These are phyloP conservation scores for Nothocercus julius DNA, from an alignment of 2,113 vertebrate species.

Conservation along the genomic window DNA sequence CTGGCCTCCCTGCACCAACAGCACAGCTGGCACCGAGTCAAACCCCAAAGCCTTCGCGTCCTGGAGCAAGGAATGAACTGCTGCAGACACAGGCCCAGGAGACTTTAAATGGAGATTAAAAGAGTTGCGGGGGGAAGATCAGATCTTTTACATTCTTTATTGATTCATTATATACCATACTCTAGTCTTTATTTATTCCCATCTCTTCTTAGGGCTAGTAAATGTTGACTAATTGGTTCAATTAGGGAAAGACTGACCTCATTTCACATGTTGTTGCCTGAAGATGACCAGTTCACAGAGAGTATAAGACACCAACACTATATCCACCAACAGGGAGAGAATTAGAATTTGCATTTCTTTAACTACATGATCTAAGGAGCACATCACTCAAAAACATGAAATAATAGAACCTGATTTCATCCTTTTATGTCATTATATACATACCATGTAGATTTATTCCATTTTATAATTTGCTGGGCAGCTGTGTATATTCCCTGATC, in stretches of 20 bases:
- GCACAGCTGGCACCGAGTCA: background rate
- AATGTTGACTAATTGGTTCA: background rate
- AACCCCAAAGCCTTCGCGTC: background rate
- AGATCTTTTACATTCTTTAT: background rate
- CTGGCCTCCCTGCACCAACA: background rate
- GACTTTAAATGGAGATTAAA: background rate
- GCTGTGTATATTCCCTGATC: accelerated
- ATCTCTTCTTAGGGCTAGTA: too few species aligned
- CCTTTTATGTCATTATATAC: background rate
- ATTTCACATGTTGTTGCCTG: background rate
- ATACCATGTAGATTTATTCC: background rate
- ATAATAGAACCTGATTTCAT: background rate
- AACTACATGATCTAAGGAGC: background rate
- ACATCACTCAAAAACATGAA: background rate
- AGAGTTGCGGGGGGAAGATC: accelerated
- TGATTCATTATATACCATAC: background rate
- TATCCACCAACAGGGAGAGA: background rate
- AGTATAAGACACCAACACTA: background rate
- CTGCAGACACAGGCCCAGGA: background rate
- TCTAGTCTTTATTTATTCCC: background rate
- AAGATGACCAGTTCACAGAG: background rate
- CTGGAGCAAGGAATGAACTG: background rate
- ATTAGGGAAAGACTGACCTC: background rate
- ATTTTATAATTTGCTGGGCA: background rate
- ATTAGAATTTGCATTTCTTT: background rate